Percentiles rank a stretch among this genome's conserved stretches.
These are phyloP conservation scores for Oryzias javanicus DNA, from an alignment of 2,113 vertebrate species.

Conservation along the genomic window DNA sequence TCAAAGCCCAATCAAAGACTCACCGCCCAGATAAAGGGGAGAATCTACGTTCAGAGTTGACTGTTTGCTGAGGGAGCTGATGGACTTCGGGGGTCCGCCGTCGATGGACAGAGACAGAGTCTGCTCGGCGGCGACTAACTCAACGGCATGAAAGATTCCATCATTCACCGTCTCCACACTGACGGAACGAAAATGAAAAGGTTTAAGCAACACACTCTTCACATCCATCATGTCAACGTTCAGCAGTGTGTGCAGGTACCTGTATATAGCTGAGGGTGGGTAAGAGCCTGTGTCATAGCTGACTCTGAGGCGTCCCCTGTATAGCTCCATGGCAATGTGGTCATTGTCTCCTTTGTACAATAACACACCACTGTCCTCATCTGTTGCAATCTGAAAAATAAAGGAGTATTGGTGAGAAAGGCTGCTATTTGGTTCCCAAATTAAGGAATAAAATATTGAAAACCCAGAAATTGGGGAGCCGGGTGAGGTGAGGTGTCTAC, in stretches of 20 bases:
- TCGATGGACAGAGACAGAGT: conserved; percentile 91
- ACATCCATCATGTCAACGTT: conserved; percentile 18
- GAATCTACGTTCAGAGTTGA: conserved; percentile 89
- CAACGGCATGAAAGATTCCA: conserved; percentile 93
- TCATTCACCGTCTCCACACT: conserved; percentile 98
- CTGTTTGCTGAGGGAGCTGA: conserved; percentile 90
- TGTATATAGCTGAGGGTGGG: conserved; percentile 96
- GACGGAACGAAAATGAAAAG: conserved; percentile 10
- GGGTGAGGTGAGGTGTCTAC: conserved; percentile 61
- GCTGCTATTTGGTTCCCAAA: background rate
- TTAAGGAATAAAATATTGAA: background rate
- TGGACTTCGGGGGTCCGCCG: conserved; percentile 92
- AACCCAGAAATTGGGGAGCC: background rate
- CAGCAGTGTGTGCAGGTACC: conserved; percentile 68
- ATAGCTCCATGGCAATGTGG: conserved; percentile 92
- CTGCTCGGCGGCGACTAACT: conserved; percentile 89
- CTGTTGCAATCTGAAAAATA: conserved; percentile 88
- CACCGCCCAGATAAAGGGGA: conserved; percentile 94
- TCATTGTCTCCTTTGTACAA: conserved; percentile 94
- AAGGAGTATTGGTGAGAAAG: background rate
- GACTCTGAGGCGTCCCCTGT: conserved; percentile 92
- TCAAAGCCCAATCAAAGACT: conserved; percentile 18
- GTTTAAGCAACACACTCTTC: background rate
- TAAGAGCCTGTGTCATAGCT: conserved; percentile 94
- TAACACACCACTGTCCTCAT: conserved; percentile 94